Percentiles rank a stretch among this genome's conserved stretches.
Conservation (phyloP, 2,113 vertebrate genomes). For the Hydropotes inermis region DNA sequence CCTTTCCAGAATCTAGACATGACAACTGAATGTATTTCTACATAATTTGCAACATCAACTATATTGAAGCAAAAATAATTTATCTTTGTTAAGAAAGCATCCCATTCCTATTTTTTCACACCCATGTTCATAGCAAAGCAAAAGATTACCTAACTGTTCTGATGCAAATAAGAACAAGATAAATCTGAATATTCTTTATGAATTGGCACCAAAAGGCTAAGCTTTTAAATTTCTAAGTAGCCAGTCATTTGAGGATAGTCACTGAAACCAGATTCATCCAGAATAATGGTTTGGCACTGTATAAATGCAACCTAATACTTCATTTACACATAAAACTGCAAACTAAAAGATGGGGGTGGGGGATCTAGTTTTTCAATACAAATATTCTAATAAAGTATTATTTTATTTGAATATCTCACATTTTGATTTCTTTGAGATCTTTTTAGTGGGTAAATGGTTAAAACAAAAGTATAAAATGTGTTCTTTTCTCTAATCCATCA, state of each 20-base stretch:
- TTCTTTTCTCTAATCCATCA: not conserved
- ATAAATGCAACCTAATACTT: not conserved
- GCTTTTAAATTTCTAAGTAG: conserved; percentile 13
- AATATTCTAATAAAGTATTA: not conserved
- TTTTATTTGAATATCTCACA: not conserved
- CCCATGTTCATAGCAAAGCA: not conserved
- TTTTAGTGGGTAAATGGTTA: not conserved
- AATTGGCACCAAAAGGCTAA: not conserved
- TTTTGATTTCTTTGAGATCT: not conserved
- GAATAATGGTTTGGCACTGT: not conserved
- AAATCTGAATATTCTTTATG: not conserved
- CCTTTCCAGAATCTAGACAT: not conserved
- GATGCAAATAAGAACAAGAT: not conserved
- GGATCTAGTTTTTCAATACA: not conserved
- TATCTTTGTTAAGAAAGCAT: conserved; percentile 7
- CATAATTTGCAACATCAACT: not conserved
- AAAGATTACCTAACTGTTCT: not conserved
- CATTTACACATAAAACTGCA: not conserved
- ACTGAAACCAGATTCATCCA: not conserved
- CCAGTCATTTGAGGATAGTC: not conserved
- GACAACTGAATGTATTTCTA: not conserved
- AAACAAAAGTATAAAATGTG: not conserved
- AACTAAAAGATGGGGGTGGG: not conserved
- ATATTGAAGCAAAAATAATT: not conserved
- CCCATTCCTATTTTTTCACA: not conserved